Evolutionary conservation across 2,113 vertebrate genomes (phyloP).

Genomic region (Amazona guildingii): DNA sequence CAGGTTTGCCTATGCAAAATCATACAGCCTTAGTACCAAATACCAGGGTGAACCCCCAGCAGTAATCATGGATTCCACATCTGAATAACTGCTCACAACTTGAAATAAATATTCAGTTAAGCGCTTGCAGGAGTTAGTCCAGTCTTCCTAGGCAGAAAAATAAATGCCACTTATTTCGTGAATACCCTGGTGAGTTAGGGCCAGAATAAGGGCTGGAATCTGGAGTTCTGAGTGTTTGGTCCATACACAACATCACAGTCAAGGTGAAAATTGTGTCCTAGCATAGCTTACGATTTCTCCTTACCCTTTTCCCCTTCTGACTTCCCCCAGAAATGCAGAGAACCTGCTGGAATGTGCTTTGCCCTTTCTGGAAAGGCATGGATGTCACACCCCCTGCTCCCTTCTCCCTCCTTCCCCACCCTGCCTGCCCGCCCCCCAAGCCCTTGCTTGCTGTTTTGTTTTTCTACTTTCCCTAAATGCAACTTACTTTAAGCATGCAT

Average conservation of each 20-base stretch:
- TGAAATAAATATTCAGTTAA: not conserved
- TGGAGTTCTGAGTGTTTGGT: not conserved
- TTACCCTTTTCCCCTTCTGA: not conserved
- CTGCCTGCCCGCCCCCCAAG: not conserved
- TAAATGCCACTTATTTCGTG: not conserved
- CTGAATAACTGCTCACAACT: not conserved
- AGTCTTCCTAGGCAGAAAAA: not conserved
- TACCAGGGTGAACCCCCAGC: not conserved
- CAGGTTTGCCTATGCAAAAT: not conserved
- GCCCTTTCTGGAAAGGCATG: conserved; percentile 71
- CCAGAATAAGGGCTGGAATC: not conserved
- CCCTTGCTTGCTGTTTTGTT: conserved; percentile 86
- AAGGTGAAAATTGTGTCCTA: not conserved
- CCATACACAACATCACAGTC: not conserved
- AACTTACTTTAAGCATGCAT: conserved; percentile 99
- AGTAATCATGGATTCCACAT: not conserved
- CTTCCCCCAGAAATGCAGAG: conserved; percentile 13
- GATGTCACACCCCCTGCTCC: not conserved
- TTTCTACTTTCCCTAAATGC: conserved; percentile 99
- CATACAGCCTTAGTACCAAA: not conserved
- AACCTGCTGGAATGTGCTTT: conserved; percentile 61
- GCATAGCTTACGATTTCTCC: not conserved
- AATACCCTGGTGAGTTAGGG: not conserved
- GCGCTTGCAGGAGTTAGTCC: not conserved
- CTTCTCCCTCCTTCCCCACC: not conserved